Base-by-base conservation (phyloP, 2,797 vertebrate species). In the Phrynocephalus guinanensis region DNA sequence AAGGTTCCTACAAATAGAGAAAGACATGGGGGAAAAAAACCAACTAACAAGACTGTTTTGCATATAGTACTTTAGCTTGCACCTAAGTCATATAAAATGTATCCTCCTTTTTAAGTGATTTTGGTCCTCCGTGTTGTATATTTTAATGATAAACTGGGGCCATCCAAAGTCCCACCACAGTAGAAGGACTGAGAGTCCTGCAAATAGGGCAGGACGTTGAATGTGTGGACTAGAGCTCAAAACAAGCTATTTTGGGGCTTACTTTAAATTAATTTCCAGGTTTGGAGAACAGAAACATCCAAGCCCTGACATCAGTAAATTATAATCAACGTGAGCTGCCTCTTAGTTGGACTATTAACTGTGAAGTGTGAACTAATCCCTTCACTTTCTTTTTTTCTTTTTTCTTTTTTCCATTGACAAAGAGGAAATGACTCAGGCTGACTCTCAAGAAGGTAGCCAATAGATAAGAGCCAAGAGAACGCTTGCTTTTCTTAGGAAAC, bases 361-460 rank as follows among this genome's bases (percentile, higher is more conserved):
- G n/a, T 88, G 50, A 78, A 72, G 11, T 67, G 20, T 89, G 72
- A 44, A 85, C 48, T 48, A 86, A 83, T 68, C 15, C 73, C 24
- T 33, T 88, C 93, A 13, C 3, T 63, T 44, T 16, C 24, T 28
- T 8, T 76, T 38, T 93, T 92, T 89, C 85, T 5, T 63, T 63
- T 63, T 63, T 63, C 13, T 5, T 76, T 56, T 93, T 92, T 89
- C 86, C 88, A 71, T 44, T 88, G 79, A 73, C 81, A 92, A 92
- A 75, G 6, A 87, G 85, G 88, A 88, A 90, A 76, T 95, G 91
- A 93, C 79, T 92, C 89, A 93, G 0, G 0, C 84, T 70, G 66
- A 79, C 80, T 85, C 16, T 86, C 72, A 83, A 86, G 70, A 86
- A 30, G 48, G 85, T 85, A 89, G 87, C 33, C 78, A 84, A 89